phyloP scores from a whole-genome alignment of 2,113 vertebrate genomes.

The Oncorhynchus masou region DNA sequence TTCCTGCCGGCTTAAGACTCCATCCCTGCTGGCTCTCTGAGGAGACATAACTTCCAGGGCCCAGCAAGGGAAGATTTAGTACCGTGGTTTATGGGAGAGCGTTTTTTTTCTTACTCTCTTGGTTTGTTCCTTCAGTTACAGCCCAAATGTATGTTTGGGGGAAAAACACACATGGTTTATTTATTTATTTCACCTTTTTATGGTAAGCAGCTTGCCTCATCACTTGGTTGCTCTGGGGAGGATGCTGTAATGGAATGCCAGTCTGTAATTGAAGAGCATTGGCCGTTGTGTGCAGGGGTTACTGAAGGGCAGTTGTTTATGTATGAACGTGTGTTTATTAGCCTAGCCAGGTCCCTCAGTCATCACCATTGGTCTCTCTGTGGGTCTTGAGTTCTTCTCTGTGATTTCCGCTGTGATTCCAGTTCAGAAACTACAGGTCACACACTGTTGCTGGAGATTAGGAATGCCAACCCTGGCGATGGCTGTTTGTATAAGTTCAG shows the following conservation, averaged over 20 bases:
- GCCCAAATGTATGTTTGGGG: constrained; percentile 20
- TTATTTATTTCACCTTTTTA: constrained; percentile 41
- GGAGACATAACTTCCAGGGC: constrained; percentile 63
- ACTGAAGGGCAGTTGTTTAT: constrained; percentile 61
- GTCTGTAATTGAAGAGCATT: constrained; percentile 37
- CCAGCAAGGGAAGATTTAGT: constrained; percentile 66
- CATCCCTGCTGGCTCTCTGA: constrained; percentile 68
- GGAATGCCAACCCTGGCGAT: constrained; percentile 32
- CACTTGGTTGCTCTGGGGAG: constrained; percentile 37
- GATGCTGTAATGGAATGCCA: constrained; percentile 49
- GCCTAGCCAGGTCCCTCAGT: constrained; percentile 40
- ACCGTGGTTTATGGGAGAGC: constrained; percentile 57
- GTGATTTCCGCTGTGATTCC: constrained; percentile 37
- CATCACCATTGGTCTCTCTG: constrained; percentile 45
- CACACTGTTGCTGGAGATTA: constrained; percentile 35
- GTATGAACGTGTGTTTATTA: constrained; percentile 62
- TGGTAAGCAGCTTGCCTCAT: constrained; percentile 55
- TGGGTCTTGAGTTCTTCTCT: constrained; percentile 38
- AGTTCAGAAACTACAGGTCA: constrained; percentile 49
- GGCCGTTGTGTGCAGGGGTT: constrained; percentile 7
- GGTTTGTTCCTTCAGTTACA: constrained; percentile 36
- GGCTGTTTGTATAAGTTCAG: constrained; percentile 45
- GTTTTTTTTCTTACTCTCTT: constrained; percentile 39
- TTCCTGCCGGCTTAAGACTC: constrained; percentile 60
- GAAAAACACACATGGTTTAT: constrained; percentile 53